Evolutionary conservation across 1,140 invertebrate genomes (phyloP), one percentile per base, ranked within the genome.

Genomic region (Penaeus japonicus): DNA sequence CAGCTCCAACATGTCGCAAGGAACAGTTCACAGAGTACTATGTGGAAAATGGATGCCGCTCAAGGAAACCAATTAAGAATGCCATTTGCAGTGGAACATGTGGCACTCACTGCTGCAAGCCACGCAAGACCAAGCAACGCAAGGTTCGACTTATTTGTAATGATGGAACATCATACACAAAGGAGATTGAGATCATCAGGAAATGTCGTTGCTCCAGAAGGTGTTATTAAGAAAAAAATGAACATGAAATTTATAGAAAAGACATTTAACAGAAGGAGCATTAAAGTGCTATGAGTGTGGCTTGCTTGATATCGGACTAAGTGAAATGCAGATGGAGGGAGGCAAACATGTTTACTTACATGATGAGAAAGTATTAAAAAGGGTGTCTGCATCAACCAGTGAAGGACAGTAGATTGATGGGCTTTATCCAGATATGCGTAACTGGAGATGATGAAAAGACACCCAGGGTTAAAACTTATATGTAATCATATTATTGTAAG

Each of bases 171-270:
- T 96, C 96, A 79, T 98, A 97, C 94, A 97, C 97, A 92, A 98
- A 98, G 94, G 96, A 98, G 92, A 95, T 99, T 91, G 97, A 99
- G 92, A 96, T 99, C 92, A 97, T 99, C 92, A 95, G 98, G 91
- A 99, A 98, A 93, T 99, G 94, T 92, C 93, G 92, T 87, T 94
- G 94, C 90, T 89, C 90, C 65, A 87, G 90, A 80, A 70, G 90
- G 55, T 90, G 90, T 78, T 89, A 90, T 85, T 90, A 88, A 90
- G 39, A 77, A 15, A 24, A 77, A 27, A 32, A 32, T 35, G 0
- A 24, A 27, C 32, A 27, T 32, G 73, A 35, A 39, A 77, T 24
- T 32, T 70, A 24, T 55, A 55, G 54, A 55, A 47, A 47, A 82
- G n/a, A 59, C 7, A 57, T 30, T 55, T 47, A 30, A 39, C 30